These are phyloP conservation scores for Meloidogyne chitwoodi DNA, from an alignment of 1,140 invertebrate genomes.

Conservation along the genomic window DNA sequence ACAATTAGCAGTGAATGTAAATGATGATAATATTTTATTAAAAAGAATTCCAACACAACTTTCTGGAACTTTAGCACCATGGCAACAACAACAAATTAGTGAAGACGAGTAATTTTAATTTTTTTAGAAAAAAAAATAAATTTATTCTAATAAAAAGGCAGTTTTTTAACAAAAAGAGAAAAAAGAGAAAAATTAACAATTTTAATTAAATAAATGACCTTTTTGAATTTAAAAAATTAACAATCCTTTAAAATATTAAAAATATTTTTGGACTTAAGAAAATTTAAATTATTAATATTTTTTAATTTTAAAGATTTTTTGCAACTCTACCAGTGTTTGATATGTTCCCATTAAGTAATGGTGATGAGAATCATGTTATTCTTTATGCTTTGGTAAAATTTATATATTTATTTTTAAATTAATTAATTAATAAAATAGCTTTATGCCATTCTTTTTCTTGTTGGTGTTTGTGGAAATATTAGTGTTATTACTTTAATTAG, in stretches of 20 bases:
- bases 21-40: background rate
- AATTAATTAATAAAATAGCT: constrained; percentile 29
- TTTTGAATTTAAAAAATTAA: background rate
- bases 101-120: constrained; percentile 10
- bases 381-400: constrained; percentile 34
- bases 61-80: constrained; percentile 8
- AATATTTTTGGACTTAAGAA: background rate
- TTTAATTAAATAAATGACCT: background rate
- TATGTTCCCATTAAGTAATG: constrained; percentile 36
- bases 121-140: background rate
- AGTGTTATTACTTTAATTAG: constrained; percentile 49
- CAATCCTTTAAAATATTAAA: background rate
- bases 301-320: constrained; percentile 19
- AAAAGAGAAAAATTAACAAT: background rate
- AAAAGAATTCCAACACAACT: background rate
- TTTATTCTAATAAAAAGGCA: background rate
- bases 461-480: constrained; percentile 56
- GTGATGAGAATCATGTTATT: constrained; percentile 38
- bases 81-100: background rate
- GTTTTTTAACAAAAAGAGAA: background rate
- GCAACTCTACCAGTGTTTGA: constrained; percentile 38
- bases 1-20: background rate
- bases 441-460: constrained; percentile 52
- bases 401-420: background rate
- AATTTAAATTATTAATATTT: background rate